Evolutionary conservation across 2,888 invertebrate species (phyloP), one percentile per base, ranked within the genome.

Genomic region (Tyria jacobaeae): DNA sequence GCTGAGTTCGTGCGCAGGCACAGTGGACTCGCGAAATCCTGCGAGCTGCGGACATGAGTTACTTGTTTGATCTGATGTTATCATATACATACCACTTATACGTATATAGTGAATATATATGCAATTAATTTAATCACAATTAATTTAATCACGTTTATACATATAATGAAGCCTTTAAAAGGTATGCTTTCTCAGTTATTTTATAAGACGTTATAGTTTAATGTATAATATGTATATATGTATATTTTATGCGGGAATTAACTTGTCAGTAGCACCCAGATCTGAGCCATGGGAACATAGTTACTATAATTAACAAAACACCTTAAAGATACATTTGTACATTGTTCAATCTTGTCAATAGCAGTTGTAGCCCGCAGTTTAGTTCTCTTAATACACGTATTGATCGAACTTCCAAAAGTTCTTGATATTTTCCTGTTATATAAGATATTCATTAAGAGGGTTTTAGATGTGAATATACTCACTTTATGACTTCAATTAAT

Each of bases 1-100:
- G 82, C 81, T 80, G 75, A 84, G 83, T 84, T 91, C 92, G 91
- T 89, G 91, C 86, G 75, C 81, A 75, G 73, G 90, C 86, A 74
- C 81, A 77, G 73, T 76, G 73, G 78, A 82, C 83, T 82, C 81
- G 80, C 79, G 80, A 79, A 85, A 85, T 82, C 77, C 72, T 75
- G 78, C 73, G 78, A 79, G 73, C 72, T 71, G 80, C 71, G 74
- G 79, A 80, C 81, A 84, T 84, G 82, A 85, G 79, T 82, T 84
- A 84, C 82, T 82, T 74, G 66, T 76, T 78, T 81, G 86, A 85
- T 84, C 80, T 80, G 81, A 84, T 84, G 79, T 79, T 84, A 83
- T 85, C 82, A 68, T n/a, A 39, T 6, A n/a, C 2, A 17, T 39
- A 39, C 17, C n/a, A n/a, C 6, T 17, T n/a, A 39, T 0, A 39